Conservation (phyloP, 2,113 vertebrate species). For the Centropristis striata region DNA sequence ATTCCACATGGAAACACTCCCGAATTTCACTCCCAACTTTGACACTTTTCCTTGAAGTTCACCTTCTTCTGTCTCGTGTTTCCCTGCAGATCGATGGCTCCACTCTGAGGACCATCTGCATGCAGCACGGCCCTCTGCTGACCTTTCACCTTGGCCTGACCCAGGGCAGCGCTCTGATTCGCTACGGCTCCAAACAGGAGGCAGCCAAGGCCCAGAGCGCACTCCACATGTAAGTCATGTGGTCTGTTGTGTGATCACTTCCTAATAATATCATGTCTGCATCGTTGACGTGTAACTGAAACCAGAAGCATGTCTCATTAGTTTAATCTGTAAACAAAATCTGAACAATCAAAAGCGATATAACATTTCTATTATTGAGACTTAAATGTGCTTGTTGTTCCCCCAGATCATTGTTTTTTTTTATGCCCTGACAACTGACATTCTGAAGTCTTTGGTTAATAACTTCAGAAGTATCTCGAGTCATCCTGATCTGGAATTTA, state of each 20-base stretch:
- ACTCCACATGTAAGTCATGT: conserved; percentile 91
- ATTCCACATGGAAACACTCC: not conserved
- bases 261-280: not conserved
- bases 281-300: not conserved
- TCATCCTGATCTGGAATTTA: too few relatives aligned
- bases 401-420: too few relatives aligned
- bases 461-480: too few relatives aligned
- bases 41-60: not conserved
- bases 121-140: conserved; percentile 99
- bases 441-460: too few relatives aligned
- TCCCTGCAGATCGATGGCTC: conserved; percentile 94
- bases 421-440: too few relatives aligned
- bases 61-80: conserved; percentile 6
- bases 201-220: conserved; percentile 99
- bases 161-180: conserved; percentile 98
- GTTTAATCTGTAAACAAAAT: not conserved
- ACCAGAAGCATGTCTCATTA: not conserved
- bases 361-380: not conserved
- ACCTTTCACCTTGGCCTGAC: conserved; percentile 99
- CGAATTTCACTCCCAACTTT: too few relatives aligned
- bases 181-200: conserved; percentile 98
- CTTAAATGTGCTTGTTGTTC: too few relatives aligned
- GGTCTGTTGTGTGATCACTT: not conserved
- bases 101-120: conserved; percentile 98
- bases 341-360: not conserved